Evolutionary conservation across 2,888 invertebrate genomes (phyloP).

Genomic region (Dasypolia templi): DNA sequence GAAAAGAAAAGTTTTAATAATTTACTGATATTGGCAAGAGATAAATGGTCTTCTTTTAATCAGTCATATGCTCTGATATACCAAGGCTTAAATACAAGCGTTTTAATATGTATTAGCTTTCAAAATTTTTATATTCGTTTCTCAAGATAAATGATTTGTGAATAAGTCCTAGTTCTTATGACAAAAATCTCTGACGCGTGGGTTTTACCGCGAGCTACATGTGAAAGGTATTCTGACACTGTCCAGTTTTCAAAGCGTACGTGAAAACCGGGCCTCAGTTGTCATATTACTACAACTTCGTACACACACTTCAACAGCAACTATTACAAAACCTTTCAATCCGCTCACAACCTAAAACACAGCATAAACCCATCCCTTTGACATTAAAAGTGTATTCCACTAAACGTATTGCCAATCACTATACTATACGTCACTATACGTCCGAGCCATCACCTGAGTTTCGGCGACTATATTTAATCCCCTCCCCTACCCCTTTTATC

Average conservation of each 20-base stretch:
- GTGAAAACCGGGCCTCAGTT: background rate
- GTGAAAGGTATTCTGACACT: background rate
- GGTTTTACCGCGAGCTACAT: background rate
- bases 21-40: background rate
- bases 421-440: conserved; percentile 59
- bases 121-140: accelerated
- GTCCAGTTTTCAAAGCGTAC: background rate
- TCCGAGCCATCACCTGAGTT: conserved; percentile 68
- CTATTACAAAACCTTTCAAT: conserved; percentile 5
- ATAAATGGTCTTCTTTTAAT: background rate
- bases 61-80: background rate
- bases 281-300: no score
- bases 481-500: conserved; percentile 63
- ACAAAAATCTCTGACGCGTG: no score
- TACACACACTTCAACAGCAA: background rate
- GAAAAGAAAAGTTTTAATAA: background rate
- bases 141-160: background rate
- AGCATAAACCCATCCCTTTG: conserved; percentile 30
- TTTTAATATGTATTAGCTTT: background rate
- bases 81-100: background rate
- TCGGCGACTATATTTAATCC: conserved; percentile 69
- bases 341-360: conserved; percentile 14
- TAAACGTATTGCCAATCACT: conserved; percentile 64
- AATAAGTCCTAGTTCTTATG: background rate
- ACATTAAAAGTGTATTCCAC: conserved; percentile 60